A percentile compares a stretch with the other conserved stretches of the same genome.
These are phyloP conservation scores for Hozukius guyotensis DNA, from an alignment of 2,797 vertebrate species.

Conservation along the genomic window DNA sequence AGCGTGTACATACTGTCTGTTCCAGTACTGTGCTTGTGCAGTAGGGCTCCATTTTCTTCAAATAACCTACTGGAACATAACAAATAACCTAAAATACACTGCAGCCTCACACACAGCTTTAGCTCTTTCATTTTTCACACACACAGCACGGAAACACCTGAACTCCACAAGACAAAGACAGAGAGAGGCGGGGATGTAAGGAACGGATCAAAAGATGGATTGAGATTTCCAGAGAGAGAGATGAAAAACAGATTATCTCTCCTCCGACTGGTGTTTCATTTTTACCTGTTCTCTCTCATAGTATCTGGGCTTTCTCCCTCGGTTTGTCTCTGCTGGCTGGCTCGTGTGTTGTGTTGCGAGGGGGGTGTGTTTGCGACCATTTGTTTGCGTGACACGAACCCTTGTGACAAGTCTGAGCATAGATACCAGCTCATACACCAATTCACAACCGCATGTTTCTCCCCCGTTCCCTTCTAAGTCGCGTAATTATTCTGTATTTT, in stretches of 20 bases:
- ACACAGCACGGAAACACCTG: not conserved
- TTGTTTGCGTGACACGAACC: constrained; percentile 40
- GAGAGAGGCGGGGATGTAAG: not conserved
- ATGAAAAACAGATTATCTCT: constrained; percentile 28
- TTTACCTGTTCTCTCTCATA: constrained; percentile 9
- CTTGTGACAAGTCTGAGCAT: constrained; percentile 25
- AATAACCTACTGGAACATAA: not conserved
- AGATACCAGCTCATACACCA: not conserved
- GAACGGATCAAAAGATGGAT: constrained; percentile 34
- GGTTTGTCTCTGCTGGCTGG: not conserved
- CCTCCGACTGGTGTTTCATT: constrained; percentile 29
- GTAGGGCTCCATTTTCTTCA: not conserved
- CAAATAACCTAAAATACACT: not conserved
- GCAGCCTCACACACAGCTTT: not conserved
- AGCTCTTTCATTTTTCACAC: not conserved
- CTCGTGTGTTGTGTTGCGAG: not conserved
- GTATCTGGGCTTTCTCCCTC: not conserved
- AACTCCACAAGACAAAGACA: not conserved
- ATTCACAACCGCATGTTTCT: not conserved
- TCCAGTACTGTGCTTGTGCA: not conserved
- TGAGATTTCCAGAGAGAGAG: constrained; percentile 41
- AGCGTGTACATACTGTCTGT: not conserved
- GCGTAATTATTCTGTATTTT: not conserved
- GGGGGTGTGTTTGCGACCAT: constrained; percentile 9
- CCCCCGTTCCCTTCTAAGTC: not conserved